Percentiles rank a stretch among this genome's conserved stretches.
These are phyloP conservation scores for Cataglyphis rosenhaueri DNA, from an alignment of 2,888 invertebrate genomes.

Conservation along the genomic window DNA sequence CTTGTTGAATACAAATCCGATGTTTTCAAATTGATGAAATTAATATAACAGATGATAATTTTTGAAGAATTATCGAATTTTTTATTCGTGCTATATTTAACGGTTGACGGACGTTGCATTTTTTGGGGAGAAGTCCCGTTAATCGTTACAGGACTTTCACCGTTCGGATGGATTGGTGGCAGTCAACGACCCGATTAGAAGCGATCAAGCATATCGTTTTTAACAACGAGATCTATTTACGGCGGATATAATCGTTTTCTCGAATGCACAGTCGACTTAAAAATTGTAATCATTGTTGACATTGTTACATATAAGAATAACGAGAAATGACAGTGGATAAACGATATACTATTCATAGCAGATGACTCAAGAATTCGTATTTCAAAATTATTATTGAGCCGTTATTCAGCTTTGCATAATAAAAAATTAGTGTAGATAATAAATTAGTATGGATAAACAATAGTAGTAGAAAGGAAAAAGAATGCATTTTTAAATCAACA, in stretches of 20 bases:
- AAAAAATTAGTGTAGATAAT: too few species aligned
- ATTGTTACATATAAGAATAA: conserved; percentile 5
- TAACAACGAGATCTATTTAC: background rate
- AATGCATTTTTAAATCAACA: too few species aligned
- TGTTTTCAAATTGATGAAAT: background rate
- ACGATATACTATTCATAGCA: background rate
- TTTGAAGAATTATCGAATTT: background rate
- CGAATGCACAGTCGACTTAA: background rate
- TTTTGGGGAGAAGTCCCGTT: background rate
- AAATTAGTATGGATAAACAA: too few species aligned
- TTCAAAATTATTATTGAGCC: too few species aligned
- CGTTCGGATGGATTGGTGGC: conserved; percentile 7
- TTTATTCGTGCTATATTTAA: conserved; percentile 12
- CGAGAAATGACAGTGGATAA: background rate
- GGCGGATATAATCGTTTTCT: conserved; percentile 20
- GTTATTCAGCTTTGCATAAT: too few species aligned
- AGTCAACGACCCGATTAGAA: conserved; percentile 45
- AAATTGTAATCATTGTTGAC: background rate
- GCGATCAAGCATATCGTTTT: conserved; percentile 25
- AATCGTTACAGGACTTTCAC: conserved; percentile 45
- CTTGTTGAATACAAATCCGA: background rate
- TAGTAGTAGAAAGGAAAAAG: too few species aligned
- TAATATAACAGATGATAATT: background rate
- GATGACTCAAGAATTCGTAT: too few species aligned
- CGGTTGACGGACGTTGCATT: background rate